These are phyloP conservation scores for Petrocephalus sullivani DNA, from an alignment of 2,797 vertebrate species.

Conservation along the genomic window DNA sequence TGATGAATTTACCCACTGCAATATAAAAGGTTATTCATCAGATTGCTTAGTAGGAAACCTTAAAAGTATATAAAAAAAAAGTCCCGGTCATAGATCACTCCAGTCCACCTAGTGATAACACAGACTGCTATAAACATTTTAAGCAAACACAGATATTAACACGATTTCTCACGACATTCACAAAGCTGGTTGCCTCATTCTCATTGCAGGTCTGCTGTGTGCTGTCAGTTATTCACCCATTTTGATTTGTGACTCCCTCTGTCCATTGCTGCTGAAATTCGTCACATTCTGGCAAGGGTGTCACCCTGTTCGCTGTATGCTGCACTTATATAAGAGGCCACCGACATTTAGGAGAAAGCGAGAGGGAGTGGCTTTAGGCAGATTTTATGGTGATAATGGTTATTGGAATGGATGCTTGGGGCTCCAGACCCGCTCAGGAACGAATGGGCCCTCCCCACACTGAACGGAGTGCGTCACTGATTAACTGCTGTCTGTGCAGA, in stretches of 20 bases:
- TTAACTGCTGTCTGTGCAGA: slow-evolving; percentile 16
- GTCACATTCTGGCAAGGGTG: not conserved
- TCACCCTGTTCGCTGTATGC: not conserved
- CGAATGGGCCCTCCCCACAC: not conserved
- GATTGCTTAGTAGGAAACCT: not conserved
- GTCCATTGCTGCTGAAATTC: not conserved
- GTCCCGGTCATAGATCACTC: not conserved
- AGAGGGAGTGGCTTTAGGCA: not conserved
- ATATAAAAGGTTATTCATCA: not conserved
- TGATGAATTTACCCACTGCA: not conserved
- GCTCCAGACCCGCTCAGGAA: not conserved
- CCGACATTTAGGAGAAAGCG: not conserved
- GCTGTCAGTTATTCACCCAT: not conserved
- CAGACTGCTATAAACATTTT: not conserved
- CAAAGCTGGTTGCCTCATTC: not conserved
- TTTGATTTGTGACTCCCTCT: not conserved
- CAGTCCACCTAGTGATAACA: not conserved
- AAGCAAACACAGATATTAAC: not conserved
- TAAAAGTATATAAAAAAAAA: not conserved
- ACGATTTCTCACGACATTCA: not conserved
- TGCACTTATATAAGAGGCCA: not conserved
- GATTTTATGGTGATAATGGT: not conserved
- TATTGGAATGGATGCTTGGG: not conserved
- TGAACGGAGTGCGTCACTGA: slow-evolving; percentile 6
- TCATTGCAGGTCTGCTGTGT: not conserved